Evolutionary conservation across 1,140 invertebrate genomes (phyloP).

Genomic region (Himalopsyche phryganea): DNA sequence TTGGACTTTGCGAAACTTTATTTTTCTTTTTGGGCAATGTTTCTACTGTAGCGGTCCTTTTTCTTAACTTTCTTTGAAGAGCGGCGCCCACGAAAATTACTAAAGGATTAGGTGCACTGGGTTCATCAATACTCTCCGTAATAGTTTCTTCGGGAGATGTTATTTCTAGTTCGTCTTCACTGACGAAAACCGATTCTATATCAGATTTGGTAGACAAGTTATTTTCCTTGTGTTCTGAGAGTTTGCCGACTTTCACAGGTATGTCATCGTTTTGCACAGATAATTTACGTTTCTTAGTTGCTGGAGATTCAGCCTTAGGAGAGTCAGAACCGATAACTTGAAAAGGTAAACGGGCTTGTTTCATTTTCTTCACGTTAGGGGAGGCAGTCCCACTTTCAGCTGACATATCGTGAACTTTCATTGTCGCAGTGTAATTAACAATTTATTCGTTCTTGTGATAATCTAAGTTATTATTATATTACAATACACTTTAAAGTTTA

Average conservation of each 20-base stretch:
- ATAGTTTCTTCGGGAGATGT: neutral
- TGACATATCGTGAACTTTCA: slow-evolving; percentile 18
- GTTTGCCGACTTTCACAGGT: slow-evolving; percentile 16
- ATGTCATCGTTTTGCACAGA: slow-evolving; percentile 14
- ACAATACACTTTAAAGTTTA: no score
- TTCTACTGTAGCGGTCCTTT: slow-evolving; percentile 5
- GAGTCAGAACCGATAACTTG: slow-evolving; percentile 15
- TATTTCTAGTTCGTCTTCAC: slow-evolving; percentile 9
- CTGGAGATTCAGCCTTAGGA: slow-evolving; percentile 7
- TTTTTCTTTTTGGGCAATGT: neutral
- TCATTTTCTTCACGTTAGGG: slow-evolving; percentile 39
- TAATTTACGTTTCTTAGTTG: slow-evolving; percentile 20
- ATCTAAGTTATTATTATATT: no score
- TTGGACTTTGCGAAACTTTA: no score
- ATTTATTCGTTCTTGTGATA: no score
- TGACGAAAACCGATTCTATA: slow-evolving; percentile 8
- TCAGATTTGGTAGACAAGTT: neutral
- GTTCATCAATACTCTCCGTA: neutral
- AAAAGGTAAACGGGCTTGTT: slow-evolving; percentile 44
- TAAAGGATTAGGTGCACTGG: slow-evolving; percentile 13
- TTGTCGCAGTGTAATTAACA: neutral
- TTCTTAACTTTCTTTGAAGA: slow-evolving; percentile 25
- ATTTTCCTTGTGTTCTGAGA: neutral
- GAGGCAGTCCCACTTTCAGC: slow-evolving; percentile 13
- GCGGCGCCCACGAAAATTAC: slow-evolving; percentile 19